Conservation (phyloP, 2,113 vertebrate genomes). For the Chaetodon auriga region DNA sequence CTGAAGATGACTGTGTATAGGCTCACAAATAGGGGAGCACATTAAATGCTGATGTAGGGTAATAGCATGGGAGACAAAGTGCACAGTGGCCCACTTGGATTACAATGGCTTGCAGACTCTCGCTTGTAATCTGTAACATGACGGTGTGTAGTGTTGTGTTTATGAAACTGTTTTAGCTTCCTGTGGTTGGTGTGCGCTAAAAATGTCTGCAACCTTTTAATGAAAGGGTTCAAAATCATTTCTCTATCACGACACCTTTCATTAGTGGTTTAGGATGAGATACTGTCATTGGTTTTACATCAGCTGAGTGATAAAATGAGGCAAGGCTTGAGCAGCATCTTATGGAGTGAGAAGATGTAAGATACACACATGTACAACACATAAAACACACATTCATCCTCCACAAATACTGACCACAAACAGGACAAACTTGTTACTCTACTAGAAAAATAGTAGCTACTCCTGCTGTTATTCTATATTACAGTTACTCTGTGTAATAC, state of each 20-base stretch:
- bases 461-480: conserved; percentile 7
- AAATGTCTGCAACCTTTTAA: not conserved
- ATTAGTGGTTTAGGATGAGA: not conserved
- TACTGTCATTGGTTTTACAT: not conserved
- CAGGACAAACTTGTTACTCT: conserved; percentile 39
- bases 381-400: conserved; percentile 58
- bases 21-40: not conserved
- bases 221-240: not conserved
- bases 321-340: conserved; percentile 67
- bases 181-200: not conserved
- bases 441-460: not conserved
- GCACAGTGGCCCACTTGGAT: not conserved
- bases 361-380: conserved; percentile 48
- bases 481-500: not conserved
- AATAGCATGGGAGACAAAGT: conserved; percentile 23
- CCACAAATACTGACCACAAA: conserved; percentile 42
- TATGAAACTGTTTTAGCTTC: not conserved
- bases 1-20: not conserved
- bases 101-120: not conserved
- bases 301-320: conserved; percentile 24
- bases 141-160: not conserved
- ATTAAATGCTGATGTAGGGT: not conserved
- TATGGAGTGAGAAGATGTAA: conserved; percentile 56
- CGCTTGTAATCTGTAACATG: not conserved
- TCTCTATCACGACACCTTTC: not conserved